phyloP scores from a whole-genome alignment of 1,140 invertebrate genomes.

The Lineus longissimus region DNA sequence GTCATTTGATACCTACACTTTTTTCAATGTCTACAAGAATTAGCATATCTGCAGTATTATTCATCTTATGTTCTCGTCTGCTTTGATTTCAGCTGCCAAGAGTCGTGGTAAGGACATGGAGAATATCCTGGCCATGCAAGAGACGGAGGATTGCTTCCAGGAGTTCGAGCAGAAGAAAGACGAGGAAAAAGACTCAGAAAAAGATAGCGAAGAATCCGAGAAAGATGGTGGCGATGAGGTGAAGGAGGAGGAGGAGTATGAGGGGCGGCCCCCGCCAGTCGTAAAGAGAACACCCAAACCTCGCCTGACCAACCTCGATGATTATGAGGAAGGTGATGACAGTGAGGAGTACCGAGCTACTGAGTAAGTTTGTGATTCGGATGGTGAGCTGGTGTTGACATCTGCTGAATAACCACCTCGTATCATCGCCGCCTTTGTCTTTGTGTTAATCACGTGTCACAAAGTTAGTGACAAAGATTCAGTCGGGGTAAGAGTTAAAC shows the following conservation, averaged over 20 bases:
- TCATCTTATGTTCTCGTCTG: too few relatives aligned
- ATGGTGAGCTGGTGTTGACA: background rate
- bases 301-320: slow-evolving; percentile 34
- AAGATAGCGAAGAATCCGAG: slow-evolving; percentile 26
- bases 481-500: too few relatives aligned
- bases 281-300: slow-evolving; percentile 23
- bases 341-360: slow-evolving; percentile 27
- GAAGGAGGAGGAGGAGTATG: slow-evolving; percentile 47
- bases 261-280: slow-evolving; percentile 34
- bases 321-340: slow-evolving; percentile 35
- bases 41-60: too few relatives aligned
- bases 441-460: too few relatives aligned
- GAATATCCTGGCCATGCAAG: slow-evolving; percentile 69
- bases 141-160: background rate
- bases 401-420: background rate
- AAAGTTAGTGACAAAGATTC: too few relatives aligned
- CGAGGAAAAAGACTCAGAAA: slow-evolving; percentile 29
- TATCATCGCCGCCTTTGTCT: too few relatives aligned
- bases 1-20: too few relatives aligned
- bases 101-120: slow-evolving; percentile 84
- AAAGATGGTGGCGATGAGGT: slow-evolving; percentile 38
- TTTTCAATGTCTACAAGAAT: too few relatives aligned
- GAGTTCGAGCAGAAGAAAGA: slow-evolving; percentile 53
- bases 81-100: slow-evolving; percentile 60
- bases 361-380: slow-evolving; percentile 11